A percentile compares a stretch with the other conserved stretches of the same genome.
These are phyloP conservation scores for Parazoanthus darwini DNA, from an alignment of 92 coral and sea anemone genomes.

Conservation along the genomic window DNA sequence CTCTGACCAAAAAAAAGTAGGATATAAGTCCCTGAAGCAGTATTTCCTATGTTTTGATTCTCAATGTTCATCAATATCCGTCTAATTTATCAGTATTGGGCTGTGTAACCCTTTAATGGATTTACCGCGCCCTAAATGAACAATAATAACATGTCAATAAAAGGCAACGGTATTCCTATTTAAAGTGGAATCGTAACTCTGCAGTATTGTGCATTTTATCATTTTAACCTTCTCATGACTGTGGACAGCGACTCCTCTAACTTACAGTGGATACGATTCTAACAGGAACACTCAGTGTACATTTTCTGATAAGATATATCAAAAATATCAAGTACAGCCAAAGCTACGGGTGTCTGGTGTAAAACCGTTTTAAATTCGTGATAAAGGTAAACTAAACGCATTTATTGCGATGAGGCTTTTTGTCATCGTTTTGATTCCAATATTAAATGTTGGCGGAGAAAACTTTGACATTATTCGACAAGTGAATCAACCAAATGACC, in stretches of 20 bases:
- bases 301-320: not conserved
- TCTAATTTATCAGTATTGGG: too few species aligned
- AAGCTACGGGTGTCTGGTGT: not conserved
- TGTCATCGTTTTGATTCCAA: not conserved
- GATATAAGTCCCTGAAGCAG: too few species aligned
- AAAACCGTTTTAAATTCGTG: not conserved
- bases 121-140: not conserved
- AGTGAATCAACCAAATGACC: not conserved
- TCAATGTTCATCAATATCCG: too few species aligned
- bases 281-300: not conserved
- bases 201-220: not conserved
- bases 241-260: not conserved
- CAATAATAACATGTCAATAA: too few species aligned
- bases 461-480: not conserved
- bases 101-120: not conserved
- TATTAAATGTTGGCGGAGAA: not conserved
- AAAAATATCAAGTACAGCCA: too few species aligned
- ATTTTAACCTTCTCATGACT: not conserved
- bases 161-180: not conserved
- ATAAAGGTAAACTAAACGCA: not conserved
- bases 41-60: too few species aligned
- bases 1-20: too few species aligned
- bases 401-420: not conserved
- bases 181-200: not conserved
- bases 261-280: too few species aligned